Evolutionary conservation across 2,888 invertebrate species (phyloP), one percentile per base, ranked within the genome.

Genomic region (Heteromyza rotundicornis): DNA sequence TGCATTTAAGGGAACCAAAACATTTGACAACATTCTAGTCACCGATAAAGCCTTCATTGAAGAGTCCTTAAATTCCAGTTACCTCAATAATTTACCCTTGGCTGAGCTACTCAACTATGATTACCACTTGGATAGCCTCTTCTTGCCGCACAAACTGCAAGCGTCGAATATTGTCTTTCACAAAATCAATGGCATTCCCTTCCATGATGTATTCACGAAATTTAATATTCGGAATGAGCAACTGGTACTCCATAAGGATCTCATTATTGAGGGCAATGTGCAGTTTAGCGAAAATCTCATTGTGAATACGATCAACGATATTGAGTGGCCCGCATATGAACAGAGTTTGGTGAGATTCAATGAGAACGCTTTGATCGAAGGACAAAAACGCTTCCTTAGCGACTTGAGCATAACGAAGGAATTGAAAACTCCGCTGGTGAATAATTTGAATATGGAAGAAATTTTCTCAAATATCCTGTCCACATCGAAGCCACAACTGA

Each of bases 211-310:
- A 20, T 73, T 80, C 14, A 60, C 62, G 17, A 70, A 70, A 60
- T 59, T 77, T 5, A 54, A 60, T 3, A 50, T 54, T 17, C 19
- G 62, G 1, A 32, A 64, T 1, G 50, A 71, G 1, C 68, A 67
- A 22, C 50, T 81, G 17, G 57, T 77, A 20, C 68, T 82, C 0
- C 75, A 71, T 57, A 82, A 81, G 59, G 74, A 80, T 51, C 67
- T 81, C 1, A 68, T 74, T 19, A 67, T 81, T 1, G 76, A 79
- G 55, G 81, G 81, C 1, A 76, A 73, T 59, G 73, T 74, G 1
- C 58, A 71, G 2, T 81, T 81, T 56, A 65, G 64, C 2, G 61
- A 69, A 1, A 57, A 68, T 14, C 59, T 82, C 2, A 64, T 69
- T 10, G 63, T 78, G n/a, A 32, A 71, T 2, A 63, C 36, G 0